These are phyloP conservation scores for Pantelozetes paolii DNA, from an alignment of 2,888 invertebrate genomes.

Conservation along the genomic window DNA sequence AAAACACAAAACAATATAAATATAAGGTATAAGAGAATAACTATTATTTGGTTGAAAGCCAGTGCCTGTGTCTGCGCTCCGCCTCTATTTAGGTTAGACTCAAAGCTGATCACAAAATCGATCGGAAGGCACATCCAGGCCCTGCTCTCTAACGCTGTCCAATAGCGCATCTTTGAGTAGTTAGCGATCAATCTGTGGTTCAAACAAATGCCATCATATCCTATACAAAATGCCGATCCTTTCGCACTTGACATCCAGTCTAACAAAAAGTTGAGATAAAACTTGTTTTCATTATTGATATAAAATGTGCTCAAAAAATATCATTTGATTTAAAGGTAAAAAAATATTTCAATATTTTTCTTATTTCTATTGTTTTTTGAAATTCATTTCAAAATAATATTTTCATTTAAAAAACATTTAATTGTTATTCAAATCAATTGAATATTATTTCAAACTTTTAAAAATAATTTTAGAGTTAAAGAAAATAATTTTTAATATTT, in stretches of 20 bases:
- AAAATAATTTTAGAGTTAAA: no score
- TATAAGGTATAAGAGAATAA: constrained; percentile 8
- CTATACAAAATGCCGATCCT: constrained; percentile 34
- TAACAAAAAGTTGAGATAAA: neutral
- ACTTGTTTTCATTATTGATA: neutral
- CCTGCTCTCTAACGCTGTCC: constrained; percentile 20
- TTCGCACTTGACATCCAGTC: constrained; percentile 31
- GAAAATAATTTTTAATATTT: no score
- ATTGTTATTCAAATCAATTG: no score
- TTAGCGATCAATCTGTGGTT: constrained; percentile 31
- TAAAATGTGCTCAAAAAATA: constrained; percentile 28
- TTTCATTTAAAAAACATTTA: no score
- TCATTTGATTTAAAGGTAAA: constrained; percentile 26
- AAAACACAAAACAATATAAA: constrained; percentile 31
- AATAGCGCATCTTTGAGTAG: constrained; percentile 9
- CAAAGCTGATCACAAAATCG: constrained; percentile 28
- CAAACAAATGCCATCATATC: constrained; percentile 35
- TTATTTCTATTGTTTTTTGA: no score
- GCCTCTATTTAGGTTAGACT: constrained; percentile 34
- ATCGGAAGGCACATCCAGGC: constrained; percentile 31
- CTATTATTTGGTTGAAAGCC: constrained; percentile 33
- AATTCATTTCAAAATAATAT: no score
- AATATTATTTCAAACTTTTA: no score
- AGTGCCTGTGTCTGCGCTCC: constrained; percentile 11
- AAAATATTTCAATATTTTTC: neutral